phyloP scores from a whole-genome alignment of 1,140 invertebrate species.

The Wasmannia auropunctata region DNA sequence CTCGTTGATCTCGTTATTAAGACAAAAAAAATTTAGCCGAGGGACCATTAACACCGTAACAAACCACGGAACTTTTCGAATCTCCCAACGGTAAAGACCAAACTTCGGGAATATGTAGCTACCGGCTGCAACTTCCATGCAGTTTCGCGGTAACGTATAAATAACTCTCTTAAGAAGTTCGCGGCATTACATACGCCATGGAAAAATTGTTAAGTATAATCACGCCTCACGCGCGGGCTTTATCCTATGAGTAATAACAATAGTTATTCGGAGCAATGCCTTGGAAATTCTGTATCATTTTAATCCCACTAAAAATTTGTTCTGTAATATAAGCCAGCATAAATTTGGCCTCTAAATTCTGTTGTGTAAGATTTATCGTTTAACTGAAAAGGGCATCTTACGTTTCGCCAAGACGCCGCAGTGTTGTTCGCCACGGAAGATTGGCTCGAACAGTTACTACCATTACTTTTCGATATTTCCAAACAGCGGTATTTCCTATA shows the following conservation, averaged over 20 bases:
- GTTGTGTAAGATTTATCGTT: not conserved
- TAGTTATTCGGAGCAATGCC: not conserved
- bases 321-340: not conserved
- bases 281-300: not conserved
- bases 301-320: not conserved
- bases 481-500: not conserved
- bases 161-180: conserved; percentile 48
- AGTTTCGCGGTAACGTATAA: conserved; percentile 45
- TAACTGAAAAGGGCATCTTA: not conserved
- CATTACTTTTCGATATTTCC: not conserved
- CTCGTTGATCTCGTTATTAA: conserved; percentile 13
- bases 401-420: not conserved
- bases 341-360: not conserved
- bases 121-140: conserved; percentile 5
- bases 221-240: not conserved
- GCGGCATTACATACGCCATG: not conserved
- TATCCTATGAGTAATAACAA: not conserved
- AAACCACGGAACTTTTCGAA: conserved; percentile 48
- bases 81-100: conserved; percentile 33
- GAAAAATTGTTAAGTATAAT: conserved; percentile 8
- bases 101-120: conserved; percentile 34
- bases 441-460: not conserved
- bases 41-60: conserved; percentile 35
- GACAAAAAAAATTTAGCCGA: conserved; percentile 36
- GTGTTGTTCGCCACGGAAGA: not conserved